phyloP scores from a whole-genome alignment of 1,140 invertebrate species.

The Alviniconcha marisindica region DNA sequence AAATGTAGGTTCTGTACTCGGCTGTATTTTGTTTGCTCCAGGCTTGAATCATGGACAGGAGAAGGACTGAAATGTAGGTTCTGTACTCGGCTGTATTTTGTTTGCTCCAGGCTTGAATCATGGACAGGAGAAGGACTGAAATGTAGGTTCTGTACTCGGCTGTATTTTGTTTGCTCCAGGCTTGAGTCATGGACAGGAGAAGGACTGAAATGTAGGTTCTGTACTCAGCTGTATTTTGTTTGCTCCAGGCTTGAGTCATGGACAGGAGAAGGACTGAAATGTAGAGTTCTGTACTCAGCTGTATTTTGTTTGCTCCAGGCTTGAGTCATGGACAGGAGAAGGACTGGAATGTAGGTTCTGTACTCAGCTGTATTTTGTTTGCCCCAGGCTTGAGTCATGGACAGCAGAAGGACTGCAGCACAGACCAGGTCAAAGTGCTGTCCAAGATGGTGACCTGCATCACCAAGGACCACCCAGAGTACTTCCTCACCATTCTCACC shows the following conservation, averaged over 20 bases:
- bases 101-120: too few relatives aligned
- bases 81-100: too few relatives aligned
- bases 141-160: too few relatives aligned
- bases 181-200: background rate
- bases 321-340: background rate
- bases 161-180: background rate
- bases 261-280: too few relatives aligned
- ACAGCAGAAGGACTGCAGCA: background rate
- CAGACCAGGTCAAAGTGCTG: background rate
- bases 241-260: background rate
- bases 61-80: too few relatives aligned
- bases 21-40: too few relatives aligned
- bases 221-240: too few relatives aligned
- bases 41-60: too few relatives aligned
- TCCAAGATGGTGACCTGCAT: slow-evolving; percentile 24
- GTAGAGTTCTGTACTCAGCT: too few relatives aligned
- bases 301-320: background rate
- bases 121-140: too few relatives aligned
- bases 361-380: background rate
- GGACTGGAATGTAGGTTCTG: background rate
- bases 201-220: background rate
- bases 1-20: too few relatives aligned
- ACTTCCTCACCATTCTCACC: slow-evolving; percentile 14
- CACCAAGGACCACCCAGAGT: slow-evolving; percentile 22
- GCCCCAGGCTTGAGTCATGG: slow-evolving; percentile 1